These are phyloP conservation scores for Hyposmocoma kahamanoa DNA, from an alignment of 1,140 invertebrate species.

Conservation along the genomic window DNA sequence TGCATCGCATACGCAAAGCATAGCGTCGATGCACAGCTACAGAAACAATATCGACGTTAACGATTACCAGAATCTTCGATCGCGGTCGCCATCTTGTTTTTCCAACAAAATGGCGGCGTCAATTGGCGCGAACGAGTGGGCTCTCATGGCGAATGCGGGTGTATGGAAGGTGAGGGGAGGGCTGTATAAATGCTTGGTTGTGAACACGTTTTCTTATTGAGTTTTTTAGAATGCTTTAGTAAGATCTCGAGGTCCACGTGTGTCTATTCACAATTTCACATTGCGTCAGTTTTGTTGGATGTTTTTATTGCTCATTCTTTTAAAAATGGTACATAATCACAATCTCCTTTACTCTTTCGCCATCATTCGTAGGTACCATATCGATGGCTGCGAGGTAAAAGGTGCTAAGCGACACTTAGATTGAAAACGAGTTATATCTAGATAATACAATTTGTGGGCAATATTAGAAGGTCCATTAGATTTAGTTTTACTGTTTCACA, in stretches of 20 bases:
- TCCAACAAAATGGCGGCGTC: constrained; percentile 69
- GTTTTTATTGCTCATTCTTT: too few relatives aligned
- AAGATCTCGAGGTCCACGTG: constrained; percentile 58
- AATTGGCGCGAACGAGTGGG: constrained; percentile 67
- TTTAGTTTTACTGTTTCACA: too few relatives aligned
- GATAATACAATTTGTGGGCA: too few relatives aligned
- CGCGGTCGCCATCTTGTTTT: constrained; percentile 71
- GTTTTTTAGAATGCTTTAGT: constrained; percentile 30
- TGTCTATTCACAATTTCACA: too few relatives aligned
- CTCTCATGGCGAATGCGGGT: constrained; percentile 54
- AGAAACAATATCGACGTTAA: constrained; percentile 66
- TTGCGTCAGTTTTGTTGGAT: too few relatives aligned
- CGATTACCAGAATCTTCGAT: constrained; percentile 65
- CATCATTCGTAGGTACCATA: too few relatives aligned
- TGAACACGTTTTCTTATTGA: constrained; percentile 16
- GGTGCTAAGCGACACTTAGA: too few relatives aligned
- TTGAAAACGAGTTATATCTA: too few relatives aligned
- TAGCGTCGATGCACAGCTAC: constrained; percentile 70
- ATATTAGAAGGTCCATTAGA: too few relatives aligned
- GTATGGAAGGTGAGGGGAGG: constrained; percentile 73
- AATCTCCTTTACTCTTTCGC: too few relatives aligned
- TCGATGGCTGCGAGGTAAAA: too few relatives aligned
- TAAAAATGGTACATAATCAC: too few relatives aligned
- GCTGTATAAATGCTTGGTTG: constrained; percentile 29
- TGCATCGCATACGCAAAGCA: constrained; percentile 61